phyloP scores from a whole-genome alignment of 2,797 vertebrate species.

The Gadopsis marmoratus region DNA sequence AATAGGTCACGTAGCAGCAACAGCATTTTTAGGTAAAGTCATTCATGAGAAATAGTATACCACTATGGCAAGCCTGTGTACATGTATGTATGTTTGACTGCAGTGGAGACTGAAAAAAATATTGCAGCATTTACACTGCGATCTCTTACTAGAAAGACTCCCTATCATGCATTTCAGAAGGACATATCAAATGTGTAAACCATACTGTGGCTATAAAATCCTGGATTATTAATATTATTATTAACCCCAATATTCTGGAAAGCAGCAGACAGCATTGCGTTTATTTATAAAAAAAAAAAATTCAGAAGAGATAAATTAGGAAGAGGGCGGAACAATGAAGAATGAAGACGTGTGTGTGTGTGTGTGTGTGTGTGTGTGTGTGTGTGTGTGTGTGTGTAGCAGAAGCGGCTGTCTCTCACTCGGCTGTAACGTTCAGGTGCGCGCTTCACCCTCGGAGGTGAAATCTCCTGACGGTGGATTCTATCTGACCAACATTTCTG shows the following conservation, averaged over 20 bases:
- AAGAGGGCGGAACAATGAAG: constrained; percentile 57
- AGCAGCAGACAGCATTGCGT: neutral
- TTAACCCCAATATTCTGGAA: neutral
- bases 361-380: neutral
- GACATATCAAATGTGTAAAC: neutral
- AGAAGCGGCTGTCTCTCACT: neutral
- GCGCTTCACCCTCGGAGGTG: constrained; percentile 38
- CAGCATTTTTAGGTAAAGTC: neutral
- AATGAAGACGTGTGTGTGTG: neutral
- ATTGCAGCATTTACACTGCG: no score
- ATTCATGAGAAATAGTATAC: neutral
- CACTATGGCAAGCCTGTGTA: neutral
- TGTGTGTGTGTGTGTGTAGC: neutral
- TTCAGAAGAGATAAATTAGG: constrained; percentile 14
- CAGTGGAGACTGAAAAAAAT: neutral
- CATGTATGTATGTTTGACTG: neutral
- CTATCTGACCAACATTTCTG: neutral
- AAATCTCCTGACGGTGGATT: constrained; percentile 58
- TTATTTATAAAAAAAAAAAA: neutral
- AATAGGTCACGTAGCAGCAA: neutral
- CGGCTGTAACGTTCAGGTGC: constrained; percentile 57
- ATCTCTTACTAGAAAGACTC: neutral
- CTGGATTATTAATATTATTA: neutral
- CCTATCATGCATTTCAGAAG: neutral
- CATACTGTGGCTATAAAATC: neutral